phyloP scores from a whole-genome alignment of 2,888 invertebrate species.

The Eupithecia centaureata region DNA sequence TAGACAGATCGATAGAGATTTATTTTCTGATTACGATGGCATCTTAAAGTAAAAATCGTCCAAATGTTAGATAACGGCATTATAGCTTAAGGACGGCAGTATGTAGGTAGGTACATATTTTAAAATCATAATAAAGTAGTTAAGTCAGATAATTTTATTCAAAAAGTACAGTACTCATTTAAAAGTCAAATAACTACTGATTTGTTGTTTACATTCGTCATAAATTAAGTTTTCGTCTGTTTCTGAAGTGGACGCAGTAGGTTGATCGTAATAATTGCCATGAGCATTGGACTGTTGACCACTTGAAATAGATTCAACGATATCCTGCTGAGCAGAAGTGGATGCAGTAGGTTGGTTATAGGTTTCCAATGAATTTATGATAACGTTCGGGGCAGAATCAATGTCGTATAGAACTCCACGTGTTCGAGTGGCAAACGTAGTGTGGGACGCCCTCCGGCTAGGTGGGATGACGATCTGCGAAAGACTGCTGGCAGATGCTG shows the following conservation, averaged over 20 bases:
- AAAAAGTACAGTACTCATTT: slow-evolving; percentile 18
- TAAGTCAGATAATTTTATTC: slow-evolving; percentile 17
- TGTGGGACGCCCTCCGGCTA: too few relatives aligned
- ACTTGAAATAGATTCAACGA: slow-evolving; percentile 7
- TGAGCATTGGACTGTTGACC: slow-evolving; percentile 13
- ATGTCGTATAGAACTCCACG: slow-evolving; percentile 6
- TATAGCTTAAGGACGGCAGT: not conserved
- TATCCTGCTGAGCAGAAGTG: slow-evolving; percentile 7
- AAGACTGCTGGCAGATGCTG: too few relatives aligned
- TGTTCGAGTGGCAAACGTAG: too few relatives aligned
- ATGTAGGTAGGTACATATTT: too few relatives aligned
- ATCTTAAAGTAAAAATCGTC: not conserved
- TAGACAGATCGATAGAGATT: slow-evolving; percentile 8
- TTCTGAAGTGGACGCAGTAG: slow-evolving; percentile 18
- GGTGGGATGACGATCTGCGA: too few relatives aligned
- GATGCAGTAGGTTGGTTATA: slow-evolving; percentile 7
- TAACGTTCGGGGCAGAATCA: slow-evolving; percentile 6
- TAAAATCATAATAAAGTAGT: slow-evolving; percentile 18
- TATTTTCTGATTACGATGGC: slow-evolving; percentile 7
- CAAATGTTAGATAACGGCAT: not conserved
- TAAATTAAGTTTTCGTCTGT: slow-evolving; percentile 18
- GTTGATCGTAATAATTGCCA: slow-evolving; percentile 16
- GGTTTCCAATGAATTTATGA: slow-evolving; percentile 7
- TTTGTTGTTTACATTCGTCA: slow-evolving; percentile 17
- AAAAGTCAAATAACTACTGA: slow-evolving; percentile 16